Conservation (phyloP, 1,140 invertebrate species). For the Scaptomyza hsui region DNA sequence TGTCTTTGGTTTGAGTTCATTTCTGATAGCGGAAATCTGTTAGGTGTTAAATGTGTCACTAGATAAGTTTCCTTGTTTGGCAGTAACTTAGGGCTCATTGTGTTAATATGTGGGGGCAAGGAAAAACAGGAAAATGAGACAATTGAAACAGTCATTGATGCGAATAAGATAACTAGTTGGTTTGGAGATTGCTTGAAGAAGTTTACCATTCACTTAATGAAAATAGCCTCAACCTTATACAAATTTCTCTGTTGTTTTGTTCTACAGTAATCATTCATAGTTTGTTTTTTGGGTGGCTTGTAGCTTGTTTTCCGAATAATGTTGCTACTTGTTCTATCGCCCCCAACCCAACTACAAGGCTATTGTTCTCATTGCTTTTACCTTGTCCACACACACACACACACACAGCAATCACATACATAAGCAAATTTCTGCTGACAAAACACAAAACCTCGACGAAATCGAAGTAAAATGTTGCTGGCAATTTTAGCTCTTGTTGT, state of each 20-base stretch:
- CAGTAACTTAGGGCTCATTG: constrained; percentile 38
- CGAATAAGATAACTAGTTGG: background rate
- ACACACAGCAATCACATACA: constrained; percentile 39
- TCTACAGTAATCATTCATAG: constrained; percentile 14
- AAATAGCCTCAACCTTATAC: too few relatives aligned
- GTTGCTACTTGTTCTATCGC: background rate
- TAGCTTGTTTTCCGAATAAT: background rate
- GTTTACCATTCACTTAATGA: too few relatives aligned
- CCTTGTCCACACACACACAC: constrained; percentile 47
- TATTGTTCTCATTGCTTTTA: constrained; percentile 55
- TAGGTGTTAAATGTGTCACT: constrained; percentile 69
- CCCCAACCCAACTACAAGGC: constrained; percentile 7
- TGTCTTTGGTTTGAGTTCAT: constrained; percentile 47
- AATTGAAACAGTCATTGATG: constrained; percentile 58
- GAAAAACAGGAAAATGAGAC: constrained; percentile 13
- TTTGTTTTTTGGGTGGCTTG: background rate
- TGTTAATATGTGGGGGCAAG: constrained; percentile 53
- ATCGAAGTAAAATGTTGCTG: constrained; percentile 78
- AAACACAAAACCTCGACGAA: constrained; percentile 72
- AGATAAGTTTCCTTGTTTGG: constrained; percentile 16
- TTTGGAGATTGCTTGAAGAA: background rate
- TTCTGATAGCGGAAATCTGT: constrained; percentile 72
- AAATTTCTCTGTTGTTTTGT: background rate
- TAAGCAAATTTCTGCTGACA: constrained; percentile 80
- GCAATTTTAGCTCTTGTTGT: constrained; percentile 61